A percentile compares a stretch with the other conserved stretches of the same genome.
Evolutionary conservation across 2,888 invertebrate species (phyloP).

Genomic region (Agrochola macilenta): DNA sequence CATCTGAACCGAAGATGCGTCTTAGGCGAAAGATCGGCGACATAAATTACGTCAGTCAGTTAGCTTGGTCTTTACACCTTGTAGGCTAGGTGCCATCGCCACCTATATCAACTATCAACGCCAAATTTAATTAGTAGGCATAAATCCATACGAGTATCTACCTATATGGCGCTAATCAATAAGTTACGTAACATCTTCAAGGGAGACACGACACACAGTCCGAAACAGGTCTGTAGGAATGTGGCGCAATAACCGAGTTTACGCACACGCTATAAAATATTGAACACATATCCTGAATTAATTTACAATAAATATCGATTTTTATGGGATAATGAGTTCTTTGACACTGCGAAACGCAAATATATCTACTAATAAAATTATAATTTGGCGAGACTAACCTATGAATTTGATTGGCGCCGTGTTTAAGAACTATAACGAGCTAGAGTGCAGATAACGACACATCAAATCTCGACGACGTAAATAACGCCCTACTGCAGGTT

Average conservation of each 20-base stretch:
- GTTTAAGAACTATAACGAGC: background rate
- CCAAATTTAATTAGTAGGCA: slow-evolving; percentile 13
- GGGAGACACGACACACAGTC: slow-evolving; percentile 7
- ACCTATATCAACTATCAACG: background rate
- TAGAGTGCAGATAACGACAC: background rate
- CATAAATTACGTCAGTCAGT: background rate
- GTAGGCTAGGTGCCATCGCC: background rate
- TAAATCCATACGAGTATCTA: slow-evolving; percentile 4
- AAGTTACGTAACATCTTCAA: slow-evolving; percentile 35
- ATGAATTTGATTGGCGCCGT: background rate
- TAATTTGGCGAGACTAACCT: background rate
- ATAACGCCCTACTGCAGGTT: too few species aligned
- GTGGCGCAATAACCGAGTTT: slow-evolving; percentile 36
- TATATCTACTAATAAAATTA: slow-evolving; percentile 22
- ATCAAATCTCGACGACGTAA: too few species aligned
- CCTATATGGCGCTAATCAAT: slow-evolving; percentile 24
- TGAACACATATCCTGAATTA: slow-evolving; percentile 21
- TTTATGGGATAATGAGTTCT: slow-evolving; percentile 22
- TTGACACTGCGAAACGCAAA: slow-evolving; percentile 15
- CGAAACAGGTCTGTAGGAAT: slow-evolving; percentile 60
- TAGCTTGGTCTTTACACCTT: background rate
- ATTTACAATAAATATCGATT: slow-evolving; percentile 23
- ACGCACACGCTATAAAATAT: slow-evolving; percentile 33
- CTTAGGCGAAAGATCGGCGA: background rate
- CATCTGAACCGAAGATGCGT: background rate